Conservation (phyloP, 2,888 invertebrate genomes). For the Griposia aprilina region DNA sequence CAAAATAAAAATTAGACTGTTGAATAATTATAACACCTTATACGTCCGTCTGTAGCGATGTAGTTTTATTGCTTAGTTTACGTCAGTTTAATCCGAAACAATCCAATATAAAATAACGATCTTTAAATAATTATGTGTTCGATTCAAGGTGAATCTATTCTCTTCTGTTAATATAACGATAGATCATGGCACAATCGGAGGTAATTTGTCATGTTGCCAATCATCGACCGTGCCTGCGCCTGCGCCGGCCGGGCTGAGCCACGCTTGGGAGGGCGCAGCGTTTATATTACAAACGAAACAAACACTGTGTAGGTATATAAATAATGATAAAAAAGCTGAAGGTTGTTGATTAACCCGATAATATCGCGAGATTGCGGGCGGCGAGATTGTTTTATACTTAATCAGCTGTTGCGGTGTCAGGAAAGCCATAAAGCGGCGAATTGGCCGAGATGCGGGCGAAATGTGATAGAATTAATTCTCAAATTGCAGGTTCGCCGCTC, state of each 20-base stretch:
- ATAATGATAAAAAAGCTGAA: constrained; percentile 71
- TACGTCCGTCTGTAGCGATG: constrained; percentile 39
- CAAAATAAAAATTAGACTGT: constrained; percentile 65
- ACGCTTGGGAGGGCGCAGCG: constrained; percentile 33
- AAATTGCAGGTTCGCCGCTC: constrained; percentile 83
- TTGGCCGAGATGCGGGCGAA: constrained; percentile 79
- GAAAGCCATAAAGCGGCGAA: constrained; percentile 78
- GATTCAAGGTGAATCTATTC: constrained; percentile 54
- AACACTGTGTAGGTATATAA: constrained; percentile 65
- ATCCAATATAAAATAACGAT: constrained; percentile 65
- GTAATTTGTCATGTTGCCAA: constrained; percentile 58
- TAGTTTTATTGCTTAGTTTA: constrained; percentile 64
- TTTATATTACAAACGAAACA: constrained; percentile 60
- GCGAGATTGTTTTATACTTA: constrained; percentile 79
- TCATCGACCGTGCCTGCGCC: constrained; percentile 20
- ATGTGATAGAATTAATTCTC: constrained; percentile 87
- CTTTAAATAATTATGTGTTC: constrained; percentile 37
- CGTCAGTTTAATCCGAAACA: constrained; percentile 60
- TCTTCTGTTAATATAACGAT: constrained; percentile 29
- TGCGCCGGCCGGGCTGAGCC: not conserved
- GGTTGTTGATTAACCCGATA: constrained; percentile 79
- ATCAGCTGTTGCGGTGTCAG: constrained; percentile 84
- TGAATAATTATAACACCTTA: constrained; percentile 64
- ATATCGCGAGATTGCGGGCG: constrained; percentile 78
- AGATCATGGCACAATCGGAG: constrained; percentile 33